phyloP scores from a whole-genome alignment of 2,113 vertebrate genomes.

The Xiphophorus couchianus region DNA sequence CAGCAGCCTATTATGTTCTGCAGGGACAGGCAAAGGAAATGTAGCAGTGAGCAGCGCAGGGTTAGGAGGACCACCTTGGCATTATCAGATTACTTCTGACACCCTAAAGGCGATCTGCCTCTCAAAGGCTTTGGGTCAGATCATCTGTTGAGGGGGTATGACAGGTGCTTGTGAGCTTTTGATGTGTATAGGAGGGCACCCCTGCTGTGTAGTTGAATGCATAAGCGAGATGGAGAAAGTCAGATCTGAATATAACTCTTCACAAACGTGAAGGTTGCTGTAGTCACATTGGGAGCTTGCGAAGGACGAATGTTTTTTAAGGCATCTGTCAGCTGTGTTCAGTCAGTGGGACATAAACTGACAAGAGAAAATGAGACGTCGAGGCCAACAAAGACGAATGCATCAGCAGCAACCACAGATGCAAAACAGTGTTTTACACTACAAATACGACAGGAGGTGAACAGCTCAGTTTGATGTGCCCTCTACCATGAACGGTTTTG shows the following conservation, averaged over 20 bases:
- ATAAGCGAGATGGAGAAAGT: constrained; percentile 22
- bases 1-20: constrained; percentile 29
- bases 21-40: constrained; percentile 27
- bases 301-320: constrained; percentile 57
- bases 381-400: constrained; percentile 29
- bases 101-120: constrained; percentile 55
- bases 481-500: constrained; percentile 20
- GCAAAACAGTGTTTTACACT: background rate
- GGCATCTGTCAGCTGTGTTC: constrained; percentile 58
- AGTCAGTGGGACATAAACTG: constrained; percentile 51
- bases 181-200: background rate
- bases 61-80: constrained; percentile 64
- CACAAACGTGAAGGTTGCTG: constrained; percentile 53
- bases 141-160: constrained; percentile 42
- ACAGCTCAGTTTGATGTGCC: background rate
- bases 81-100: constrained; percentile 72
- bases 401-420: background rate
- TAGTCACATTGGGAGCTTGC: constrained; percentile 17
- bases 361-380: constrained; percentile 70
- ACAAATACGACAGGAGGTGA: constrained; percentile 13
- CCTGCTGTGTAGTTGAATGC: constrained; percentile 5
- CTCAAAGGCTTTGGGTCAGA: constrained; percentile 52
- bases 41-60: constrained; percentile 60
- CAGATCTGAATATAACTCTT: constrained; percentile 19
- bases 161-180: constrained; percentile 11